These are phyloP conservation scores for Linyphia triangularis DNA, from an alignment of 2,888 invertebrate genomes.

Conservation along the genomic window DNA sequence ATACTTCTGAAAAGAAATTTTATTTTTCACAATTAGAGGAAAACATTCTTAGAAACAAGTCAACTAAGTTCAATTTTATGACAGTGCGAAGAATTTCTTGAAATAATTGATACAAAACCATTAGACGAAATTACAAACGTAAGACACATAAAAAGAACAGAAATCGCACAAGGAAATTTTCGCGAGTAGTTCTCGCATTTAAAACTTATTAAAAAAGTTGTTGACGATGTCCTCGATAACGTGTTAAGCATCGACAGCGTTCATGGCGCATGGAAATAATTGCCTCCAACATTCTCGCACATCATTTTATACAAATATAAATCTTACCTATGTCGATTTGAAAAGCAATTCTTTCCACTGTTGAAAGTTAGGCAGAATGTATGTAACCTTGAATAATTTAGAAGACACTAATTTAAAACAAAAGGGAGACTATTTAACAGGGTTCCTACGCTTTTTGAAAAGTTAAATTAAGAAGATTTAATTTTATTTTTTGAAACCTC, in stretches of 20 bases:
- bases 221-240: background rate
- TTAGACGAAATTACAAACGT: background rate
- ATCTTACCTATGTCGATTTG: background rate
- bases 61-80: background rate
- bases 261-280: background rate
- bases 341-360: background rate
- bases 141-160: background rate
- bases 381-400: background rate
- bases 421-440: too few species aligned
- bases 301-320: background rate
- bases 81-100: background rate
- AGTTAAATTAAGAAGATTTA: too few species aligned
- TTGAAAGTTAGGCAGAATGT: background rate
- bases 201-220: background rate
- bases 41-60: slow-evolving; percentile 3
- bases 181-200: background rate
- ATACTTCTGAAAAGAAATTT: background rate
- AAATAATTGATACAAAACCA: background rate
- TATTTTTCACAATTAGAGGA: slow-evolving; percentile 3
- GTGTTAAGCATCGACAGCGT: background rate
- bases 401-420: too few species aligned
- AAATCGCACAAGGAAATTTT: background rate
- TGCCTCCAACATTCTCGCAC: background rate
- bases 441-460: too few species aligned
- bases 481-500: too few species aligned